These are phyloP conservation scores for Chauna torquata DNA, from an alignment of 2,113 vertebrate species.

Conservation along the genomic window DNA sequence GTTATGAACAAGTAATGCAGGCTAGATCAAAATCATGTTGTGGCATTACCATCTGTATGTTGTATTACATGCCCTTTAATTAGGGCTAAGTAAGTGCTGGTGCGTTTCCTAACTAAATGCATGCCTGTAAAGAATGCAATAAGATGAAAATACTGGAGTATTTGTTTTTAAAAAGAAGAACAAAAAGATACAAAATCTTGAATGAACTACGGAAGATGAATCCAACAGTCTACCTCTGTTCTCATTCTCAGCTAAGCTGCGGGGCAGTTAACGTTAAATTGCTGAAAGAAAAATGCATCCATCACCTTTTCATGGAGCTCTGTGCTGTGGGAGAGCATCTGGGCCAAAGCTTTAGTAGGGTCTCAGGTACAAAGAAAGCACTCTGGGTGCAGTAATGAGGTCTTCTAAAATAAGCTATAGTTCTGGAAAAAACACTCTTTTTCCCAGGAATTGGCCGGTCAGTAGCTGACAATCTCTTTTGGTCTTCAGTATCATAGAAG, in stretches of 20 bases:
- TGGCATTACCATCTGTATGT: not conserved
- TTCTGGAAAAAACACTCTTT: not conserved
- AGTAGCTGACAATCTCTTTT: not conserved
- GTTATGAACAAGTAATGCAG: conserved; percentile 19
- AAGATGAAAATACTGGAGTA: not conserved
- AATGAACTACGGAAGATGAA: conserved; percentile 9
- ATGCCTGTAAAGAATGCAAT: not conserved
- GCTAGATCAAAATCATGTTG: not conserved
- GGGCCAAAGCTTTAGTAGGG: not conserved
- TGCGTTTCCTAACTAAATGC: conserved; percentile 31
- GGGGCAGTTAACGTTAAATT: not conserved
- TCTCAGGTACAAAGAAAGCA: not conserved
- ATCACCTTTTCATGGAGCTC: not conserved
- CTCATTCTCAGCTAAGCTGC: not conserved
- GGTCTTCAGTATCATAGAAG: not conserved
- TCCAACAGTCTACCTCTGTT: not conserved
- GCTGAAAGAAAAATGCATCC: not conserved
- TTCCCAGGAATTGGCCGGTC: not conserved
- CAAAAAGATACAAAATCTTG: not conserved
- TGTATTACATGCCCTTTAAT: conserved; percentile 19
- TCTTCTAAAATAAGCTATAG: not conserved
- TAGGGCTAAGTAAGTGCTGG: conserved; percentile 42
- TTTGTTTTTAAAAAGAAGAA: conserved; percentile 26
- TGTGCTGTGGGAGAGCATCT: not conserved
- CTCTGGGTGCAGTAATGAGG: not conserved